phyloP scores from a whole-genome alignment of 2,113 vertebrate genomes.

The Silurus meridionalis region DNA sequence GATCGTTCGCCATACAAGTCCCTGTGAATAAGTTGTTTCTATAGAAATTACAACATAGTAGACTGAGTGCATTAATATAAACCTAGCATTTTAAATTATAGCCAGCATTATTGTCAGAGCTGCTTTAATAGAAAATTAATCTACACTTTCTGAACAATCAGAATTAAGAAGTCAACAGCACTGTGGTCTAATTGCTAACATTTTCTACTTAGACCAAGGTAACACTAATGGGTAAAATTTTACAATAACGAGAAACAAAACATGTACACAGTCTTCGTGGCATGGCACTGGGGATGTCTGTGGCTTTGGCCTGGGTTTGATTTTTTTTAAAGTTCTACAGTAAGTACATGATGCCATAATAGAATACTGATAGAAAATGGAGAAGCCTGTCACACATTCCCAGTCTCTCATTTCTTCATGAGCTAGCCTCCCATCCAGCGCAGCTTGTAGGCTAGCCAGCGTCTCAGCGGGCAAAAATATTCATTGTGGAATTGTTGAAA shows the following conservation, averaged over 20 bases:
- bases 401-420: slow-evolving; percentile 72
- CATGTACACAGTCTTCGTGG: slow-evolving; percentile 31
- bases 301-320: slow-evolving; percentile 43
- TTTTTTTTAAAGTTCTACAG: background rate
- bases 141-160: slow-evolving; percentile 21
- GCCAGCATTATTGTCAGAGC: background rate
- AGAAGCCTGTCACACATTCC: slow-evolving; percentile 6
- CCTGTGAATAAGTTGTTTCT: slow-evolving; percentile 3
- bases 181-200: slow-evolving; percentile 34
- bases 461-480: slow-evolving; percentile 98
- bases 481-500: slow-evolving; percentile 98
- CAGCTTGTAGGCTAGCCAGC: slow-evolving; percentile 97
- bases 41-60: slow-evolving; percentile 1
- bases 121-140: slow-evolving; percentile 17
- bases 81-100: background rate
- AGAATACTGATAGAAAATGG: slow-evolving; percentile 31
- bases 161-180: slow-evolving; percentile 23
- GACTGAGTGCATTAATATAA: slow-evolving; percentile 17
- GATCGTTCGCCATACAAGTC: background rate
- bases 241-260: slow-evolving; percentile 15
- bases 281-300: slow-evolving; percentile 38
- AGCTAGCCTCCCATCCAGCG: slow-evolving; percentile 88
- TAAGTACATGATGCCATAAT: slow-evolving; percentile 16
- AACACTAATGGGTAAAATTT: slow-evolving; percentile 18
- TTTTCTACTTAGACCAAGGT: slow-evolving; percentile 27